phyloP scores from a whole-genome alignment of 2,797 vertebrate genomes.

The Phrynocephalus forsythii region DNA sequence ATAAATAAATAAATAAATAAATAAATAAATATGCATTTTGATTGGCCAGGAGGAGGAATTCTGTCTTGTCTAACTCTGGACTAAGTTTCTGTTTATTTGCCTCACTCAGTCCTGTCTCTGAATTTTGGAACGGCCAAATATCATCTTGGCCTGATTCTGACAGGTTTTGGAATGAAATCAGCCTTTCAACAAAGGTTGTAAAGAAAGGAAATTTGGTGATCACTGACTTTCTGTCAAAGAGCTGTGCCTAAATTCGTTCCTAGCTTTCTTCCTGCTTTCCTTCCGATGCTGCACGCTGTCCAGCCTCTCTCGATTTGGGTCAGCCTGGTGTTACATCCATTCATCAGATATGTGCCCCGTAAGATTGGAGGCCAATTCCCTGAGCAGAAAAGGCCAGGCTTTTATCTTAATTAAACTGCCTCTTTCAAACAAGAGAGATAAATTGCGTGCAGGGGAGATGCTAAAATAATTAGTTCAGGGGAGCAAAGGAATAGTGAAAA shows the following conservation, averaged over 20 bases:
- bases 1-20: no score
- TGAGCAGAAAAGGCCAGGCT: conserved; percentile 38
- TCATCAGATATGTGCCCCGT: conserved; percentile 35
- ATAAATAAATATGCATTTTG: neutral
- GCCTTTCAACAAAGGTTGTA: neutral
- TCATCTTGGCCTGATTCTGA: neutral
- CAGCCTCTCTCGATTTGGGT: conserved; percentile 15
- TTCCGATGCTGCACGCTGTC: neutral
- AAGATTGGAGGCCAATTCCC: conserved; percentile 36
- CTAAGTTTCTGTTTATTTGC: no score
- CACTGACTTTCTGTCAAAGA: neutral
- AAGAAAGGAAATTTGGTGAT: neutral
- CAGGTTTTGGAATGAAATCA: neutral
- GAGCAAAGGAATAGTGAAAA: conserved; percentile 20
- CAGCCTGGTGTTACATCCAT: conserved; percentile 31
- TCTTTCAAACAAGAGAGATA: conserved; percentile 46
- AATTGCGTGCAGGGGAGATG: conserved; percentile 43
- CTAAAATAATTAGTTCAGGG: conserved; percentile 45
- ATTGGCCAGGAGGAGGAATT: no score
- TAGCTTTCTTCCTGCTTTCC: neutral
- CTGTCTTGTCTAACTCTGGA: neutral
- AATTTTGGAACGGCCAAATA: neutral
- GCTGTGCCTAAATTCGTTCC: neutral
- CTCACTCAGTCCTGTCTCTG: neutral
- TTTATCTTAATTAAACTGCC: conserved; percentile 54